Conservation (phyloP, 2,113 vertebrate species). For the Microtus pennsylvanicus region DNA sequence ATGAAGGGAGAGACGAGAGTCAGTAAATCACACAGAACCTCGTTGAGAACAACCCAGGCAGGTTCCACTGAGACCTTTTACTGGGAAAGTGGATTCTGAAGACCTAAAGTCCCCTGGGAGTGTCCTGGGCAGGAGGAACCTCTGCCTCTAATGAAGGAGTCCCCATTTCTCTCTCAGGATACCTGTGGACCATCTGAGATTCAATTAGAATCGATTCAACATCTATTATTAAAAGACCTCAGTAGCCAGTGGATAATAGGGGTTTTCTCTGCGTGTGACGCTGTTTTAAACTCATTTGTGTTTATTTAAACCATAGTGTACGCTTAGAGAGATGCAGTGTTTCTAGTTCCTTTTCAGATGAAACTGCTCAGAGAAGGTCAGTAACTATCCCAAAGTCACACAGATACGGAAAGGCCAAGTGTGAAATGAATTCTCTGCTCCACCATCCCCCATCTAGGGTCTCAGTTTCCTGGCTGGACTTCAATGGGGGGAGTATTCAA, state of each 20-base stretch:
- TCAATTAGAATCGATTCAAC: neutral
- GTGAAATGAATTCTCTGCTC: neutral
- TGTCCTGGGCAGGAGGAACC: neutral
- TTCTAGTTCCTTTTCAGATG: neutral
- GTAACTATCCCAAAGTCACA: neutral
- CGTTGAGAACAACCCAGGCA: neutral
- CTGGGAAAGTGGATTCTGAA: neutral
- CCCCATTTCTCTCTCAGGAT: neutral
- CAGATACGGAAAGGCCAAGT: neutral
- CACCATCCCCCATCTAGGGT: no score
- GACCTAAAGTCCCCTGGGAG: neutral
- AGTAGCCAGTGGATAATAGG: neutral
- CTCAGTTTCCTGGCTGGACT: neutral
- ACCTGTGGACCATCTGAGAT: neutral
- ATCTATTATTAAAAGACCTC: neutral
- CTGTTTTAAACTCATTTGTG: neutral
- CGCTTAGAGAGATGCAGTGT: neutral
- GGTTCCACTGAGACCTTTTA: neutral
- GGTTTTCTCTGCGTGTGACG: neutral
- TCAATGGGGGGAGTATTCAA: neutral
- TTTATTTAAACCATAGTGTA: neutral
- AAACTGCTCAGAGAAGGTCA: neutral
- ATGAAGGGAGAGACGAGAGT: neutral
- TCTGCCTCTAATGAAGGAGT: neutral
- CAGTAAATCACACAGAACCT: neutral